Evolutionary conservation across 2,113 vertebrate genomes (phyloP).

Genomic region (Cyphomyrus plagiostoma): DNA sequence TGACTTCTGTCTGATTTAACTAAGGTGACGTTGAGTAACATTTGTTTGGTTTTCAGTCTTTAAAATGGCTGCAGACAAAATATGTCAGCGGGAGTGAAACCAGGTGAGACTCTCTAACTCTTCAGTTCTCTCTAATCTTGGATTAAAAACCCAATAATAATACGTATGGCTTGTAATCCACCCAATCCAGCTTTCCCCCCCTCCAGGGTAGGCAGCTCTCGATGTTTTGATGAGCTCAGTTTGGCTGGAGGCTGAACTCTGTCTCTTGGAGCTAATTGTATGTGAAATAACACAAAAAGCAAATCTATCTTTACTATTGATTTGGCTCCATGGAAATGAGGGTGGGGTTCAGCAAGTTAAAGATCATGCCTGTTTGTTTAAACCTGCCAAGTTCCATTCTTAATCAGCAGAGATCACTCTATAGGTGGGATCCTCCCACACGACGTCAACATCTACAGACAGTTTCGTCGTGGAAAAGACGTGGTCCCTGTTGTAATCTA

Average conservation of each 20-base stretch:
- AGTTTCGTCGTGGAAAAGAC: conserved; percentile 43
- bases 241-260: conserved; percentile 6
- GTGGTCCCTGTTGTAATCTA: background rate
- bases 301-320: conserved; percentile 65
- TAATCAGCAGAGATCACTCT: conserved; percentile 48
- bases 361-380: conserved; percentile 57
- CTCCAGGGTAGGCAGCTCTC: background rate
- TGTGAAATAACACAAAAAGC: conserved; percentile 33
- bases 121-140: background rate
- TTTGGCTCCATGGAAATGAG: conserved; percentile 55
- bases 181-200: background rate
- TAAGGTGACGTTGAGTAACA: background rate
- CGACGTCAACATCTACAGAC: conserved; percentile 40
- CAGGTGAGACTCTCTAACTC: background rate
- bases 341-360: conserved; percentile 42
- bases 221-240: conserved; percentile 28
- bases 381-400: conserved; percentile 58
- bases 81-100: background rate
- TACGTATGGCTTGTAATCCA: conserved; percentile 12
- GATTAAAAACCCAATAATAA: background rate
- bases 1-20: background rate
- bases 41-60: background rate
- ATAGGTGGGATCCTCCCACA: conserved; percentile 41
- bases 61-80: conserved; percentile 1
- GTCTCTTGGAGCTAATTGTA: conserved; percentile 22